Percentiles rank a stretch among this genome's conserved stretches.
These are phyloP conservation scores for Bibio marci DNA, from an alignment of 2,888 invertebrate genomes.

Conservation along the genomic window DNA sequence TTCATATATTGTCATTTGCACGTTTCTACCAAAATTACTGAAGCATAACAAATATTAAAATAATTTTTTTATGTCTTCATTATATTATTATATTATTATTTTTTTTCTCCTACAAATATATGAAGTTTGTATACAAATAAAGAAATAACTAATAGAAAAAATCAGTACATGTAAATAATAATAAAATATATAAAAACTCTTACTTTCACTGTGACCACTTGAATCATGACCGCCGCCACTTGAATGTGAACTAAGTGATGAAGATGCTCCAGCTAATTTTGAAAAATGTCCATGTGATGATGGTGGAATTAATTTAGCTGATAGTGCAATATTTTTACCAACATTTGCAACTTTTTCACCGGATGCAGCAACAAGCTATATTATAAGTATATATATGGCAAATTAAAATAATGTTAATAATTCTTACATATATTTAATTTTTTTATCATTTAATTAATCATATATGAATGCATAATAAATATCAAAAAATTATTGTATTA, in stretches of 20 bases:
- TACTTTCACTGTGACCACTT: slow-evolving; percentile 25
- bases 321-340: slow-evolving; percentile 62
- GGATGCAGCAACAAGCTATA: slow-evolving; percentile 48
- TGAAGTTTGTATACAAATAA: background rate
- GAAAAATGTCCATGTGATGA: slow-evolving; percentile 2
- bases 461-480: too few relatives aligned
- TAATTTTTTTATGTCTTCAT: too few relatives aligned
- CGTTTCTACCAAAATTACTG: too few relatives aligned
- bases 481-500: too few relatives aligned
- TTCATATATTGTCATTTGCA: too few relatives aligned
- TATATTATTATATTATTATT: too few relatives aligned
- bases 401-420: background rate
- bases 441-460: too few relatives aligned
- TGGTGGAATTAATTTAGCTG: slow-evolving; percentile 44
- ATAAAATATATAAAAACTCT: too few relatives aligned
- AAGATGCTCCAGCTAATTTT: slow-evolving; percentile 5
- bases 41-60: too few relatives aligned
- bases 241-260: slow-evolving; percentile 5
- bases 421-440: background rate
- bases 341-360: slow-evolving; percentile 66
- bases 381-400: slow-evolving; percentile 12
- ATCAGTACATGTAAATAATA: too few relatives aligned
- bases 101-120: background rate
- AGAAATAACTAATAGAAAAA: background rate
- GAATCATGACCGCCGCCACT: slow-evolving; percentile 11